Conservation (phyloP, 2,888 invertebrate genomes). For the Volucella bombylans region DNA sequence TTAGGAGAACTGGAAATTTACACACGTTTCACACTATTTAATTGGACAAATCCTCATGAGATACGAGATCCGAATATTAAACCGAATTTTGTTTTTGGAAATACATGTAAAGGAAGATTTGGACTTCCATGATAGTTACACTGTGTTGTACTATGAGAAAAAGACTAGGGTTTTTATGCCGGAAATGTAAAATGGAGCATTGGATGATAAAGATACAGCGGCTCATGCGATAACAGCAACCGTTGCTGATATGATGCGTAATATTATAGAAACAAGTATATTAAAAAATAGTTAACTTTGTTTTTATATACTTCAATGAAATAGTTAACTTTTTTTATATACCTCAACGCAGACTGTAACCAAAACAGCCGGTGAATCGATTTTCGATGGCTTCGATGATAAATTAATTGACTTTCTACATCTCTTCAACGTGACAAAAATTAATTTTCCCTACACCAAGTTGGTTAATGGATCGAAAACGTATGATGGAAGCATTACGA, state of each 20-base stretch:
- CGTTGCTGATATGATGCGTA: constrained; percentile 85
- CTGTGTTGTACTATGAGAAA: constrained; percentile 90
- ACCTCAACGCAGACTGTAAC: constrained; percentile 84
- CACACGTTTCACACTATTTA: constrained; percentile 88
- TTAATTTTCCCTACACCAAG: constrained; percentile 87
- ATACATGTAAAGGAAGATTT: constrained; percentile 82
- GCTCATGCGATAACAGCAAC: constrained; percentile 90
- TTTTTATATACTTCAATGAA: too few species aligned
- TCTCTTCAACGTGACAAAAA: constrained; percentile 83
- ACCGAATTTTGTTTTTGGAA: constrained; percentile 85
- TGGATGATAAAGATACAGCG: constrained; percentile 87
- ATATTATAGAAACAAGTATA: constrained; percentile 80
- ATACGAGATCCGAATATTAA: constrained; percentile 83
- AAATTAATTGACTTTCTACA: constrained; percentile 85
- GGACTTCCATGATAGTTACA: constrained; percentile 87
- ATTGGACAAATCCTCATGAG: constrained; percentile 90
- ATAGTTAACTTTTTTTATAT: constrained; percentile 84
- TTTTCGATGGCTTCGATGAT: constrained; percentile 93
- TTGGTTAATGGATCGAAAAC: constrained; percentile 92
- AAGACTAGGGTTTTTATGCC: constrained; percentile 89
- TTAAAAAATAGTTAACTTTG: too few species aligned
- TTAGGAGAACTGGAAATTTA: constrained; percentile 90
- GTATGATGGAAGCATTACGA: constrained; percentile 90
- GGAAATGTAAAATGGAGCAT: constrained; percentile 86
- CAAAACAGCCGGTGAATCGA: constrained; percentile 86